phyloP scores from a whole-genome alignment of 1,140 invertebrate species.

The Pteromalus puparum region DNA sequence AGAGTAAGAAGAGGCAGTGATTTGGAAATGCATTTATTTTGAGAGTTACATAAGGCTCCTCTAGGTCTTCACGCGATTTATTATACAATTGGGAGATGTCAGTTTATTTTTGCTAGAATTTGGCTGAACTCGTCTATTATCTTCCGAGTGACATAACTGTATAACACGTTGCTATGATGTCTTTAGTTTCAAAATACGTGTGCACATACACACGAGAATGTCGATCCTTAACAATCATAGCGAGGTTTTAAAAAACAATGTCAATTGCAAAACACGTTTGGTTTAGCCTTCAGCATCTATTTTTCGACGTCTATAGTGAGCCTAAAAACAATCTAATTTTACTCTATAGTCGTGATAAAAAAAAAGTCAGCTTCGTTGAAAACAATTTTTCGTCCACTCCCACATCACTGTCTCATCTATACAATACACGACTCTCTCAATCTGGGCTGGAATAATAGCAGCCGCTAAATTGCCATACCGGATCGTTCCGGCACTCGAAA shows the following conservation, averaged over 20 bases:
- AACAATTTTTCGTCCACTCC: background rate
- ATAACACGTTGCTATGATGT: background rate
- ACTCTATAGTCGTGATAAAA: background rate
- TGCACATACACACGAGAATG: background rate
- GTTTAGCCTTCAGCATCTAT: slow-evolving; percentile 15
- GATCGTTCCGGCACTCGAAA: background rate
- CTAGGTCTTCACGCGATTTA: background rate
- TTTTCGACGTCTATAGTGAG: background rate
- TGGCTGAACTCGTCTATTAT: background rate
- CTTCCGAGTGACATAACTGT: background rate
- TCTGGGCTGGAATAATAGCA: background rate
- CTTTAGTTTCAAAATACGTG: background rate
- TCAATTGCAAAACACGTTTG: slow-evolving; percentile 24
- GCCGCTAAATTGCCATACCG: background rate
- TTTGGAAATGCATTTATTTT: too few species aligned
- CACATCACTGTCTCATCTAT: background rate
- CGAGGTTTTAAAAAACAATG: background rate
- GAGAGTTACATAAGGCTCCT: background rate
- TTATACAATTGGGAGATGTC: background rate
- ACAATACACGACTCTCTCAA: background rate
- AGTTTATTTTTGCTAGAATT: background rate
- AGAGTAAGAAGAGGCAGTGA: too few species aligned
- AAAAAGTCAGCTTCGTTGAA: background rate
- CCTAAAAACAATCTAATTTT: background rate
- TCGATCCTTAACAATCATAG: background rate